These are phyloP conservation scores for Dromiciops gliroides DNA, from an alignment of 2,113 vertebrate species.

Conservation along the genomic window DNA sequence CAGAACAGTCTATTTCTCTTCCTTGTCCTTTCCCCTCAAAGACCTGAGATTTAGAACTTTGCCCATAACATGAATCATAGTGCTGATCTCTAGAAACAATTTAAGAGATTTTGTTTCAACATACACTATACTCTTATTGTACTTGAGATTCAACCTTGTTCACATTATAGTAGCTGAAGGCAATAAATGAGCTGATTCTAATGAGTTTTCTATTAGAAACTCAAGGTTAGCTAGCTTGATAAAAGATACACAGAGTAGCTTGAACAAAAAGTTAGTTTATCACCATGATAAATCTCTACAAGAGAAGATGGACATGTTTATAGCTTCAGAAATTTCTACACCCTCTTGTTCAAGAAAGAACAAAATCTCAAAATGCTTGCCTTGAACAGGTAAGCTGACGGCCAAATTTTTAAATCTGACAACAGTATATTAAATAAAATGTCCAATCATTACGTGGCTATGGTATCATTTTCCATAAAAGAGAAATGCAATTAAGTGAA, in stretches of 20 bases:
- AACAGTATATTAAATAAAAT: not conserved
- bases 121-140: not conserved
- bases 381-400: constrained; percentile 14
- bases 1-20: not conserved
- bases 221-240: constrained; percentile 56
- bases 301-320: constrained; percentile 28
- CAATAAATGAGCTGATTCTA: constrained; percentile 59
- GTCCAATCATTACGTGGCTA: not conserved
- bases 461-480: not conserved
- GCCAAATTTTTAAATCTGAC: not conserved
- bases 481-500: not conserved
- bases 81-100: constrained; percentile 5
- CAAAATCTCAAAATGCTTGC: constrained; percentile 31
- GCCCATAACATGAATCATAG: not conserved
- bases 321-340: not conserved
- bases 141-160: constrained; percentile 19
- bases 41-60: not conserved
- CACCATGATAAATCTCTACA: constrained; percentile 51
- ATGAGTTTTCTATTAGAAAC: constrained; percentile 58
- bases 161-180: constrained; percentile 3
- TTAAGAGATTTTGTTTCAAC: constrained; percentile 14
- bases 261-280: constrained; percentile 65
- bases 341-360: not conserved
- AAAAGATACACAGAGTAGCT: constrained; percentile 42
- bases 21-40: not conserved